Percentiles rank a stretch among this genome's conserved stretches.
Conservation (phyloP, 2,888 invertebrate genomes). For the Zootermopsis nevadensis region DNA sequence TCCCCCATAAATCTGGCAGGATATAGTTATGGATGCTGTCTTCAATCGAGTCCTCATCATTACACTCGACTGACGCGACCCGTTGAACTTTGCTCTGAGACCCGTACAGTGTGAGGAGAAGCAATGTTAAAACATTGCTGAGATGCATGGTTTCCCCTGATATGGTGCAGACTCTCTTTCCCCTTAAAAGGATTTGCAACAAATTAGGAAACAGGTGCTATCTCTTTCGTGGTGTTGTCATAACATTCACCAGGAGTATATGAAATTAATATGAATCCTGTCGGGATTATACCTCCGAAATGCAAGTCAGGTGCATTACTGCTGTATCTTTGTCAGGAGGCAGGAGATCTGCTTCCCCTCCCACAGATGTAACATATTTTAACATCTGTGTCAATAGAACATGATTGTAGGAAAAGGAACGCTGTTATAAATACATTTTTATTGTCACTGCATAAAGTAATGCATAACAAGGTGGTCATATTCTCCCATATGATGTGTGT, state of each 20-base stretch:
- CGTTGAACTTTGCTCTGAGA: slow-evolving; percentile 22
- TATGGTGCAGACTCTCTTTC: neutral
- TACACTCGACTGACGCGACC: slow-evolving; percentile 23
- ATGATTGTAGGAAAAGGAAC: too few species aligned
- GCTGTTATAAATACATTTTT: too few species aligned
- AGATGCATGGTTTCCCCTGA: neutral
- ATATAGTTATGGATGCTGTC: slow-evolving; percentile 41
- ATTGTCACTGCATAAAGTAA: too few species aligned
- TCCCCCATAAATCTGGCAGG: slow-evolving; percentile 21
- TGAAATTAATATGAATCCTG: neutral
- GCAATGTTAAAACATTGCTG: neutral
- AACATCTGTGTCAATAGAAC: too few species aligned
- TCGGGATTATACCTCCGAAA: neutral
- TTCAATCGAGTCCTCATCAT: slow-evolving; percentile 9
- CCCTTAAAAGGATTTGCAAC: neutral
- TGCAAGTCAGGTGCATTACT: too few species aligned
- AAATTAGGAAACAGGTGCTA: neutral
- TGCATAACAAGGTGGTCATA: too few species aligned
- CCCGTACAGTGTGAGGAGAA: slow-evolving; percentile 3
- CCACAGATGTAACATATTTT: too few species aligned
- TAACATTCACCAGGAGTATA: neutral
- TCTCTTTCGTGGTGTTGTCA: neutral
- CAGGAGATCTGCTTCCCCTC: neutral
- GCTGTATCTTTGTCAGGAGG: neutral
- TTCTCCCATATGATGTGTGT: too few species aligned